Base-by-base conservation (phyloP, 2,888 invertebrate genomes). In the Adelphocoris suturalis region DNA sequence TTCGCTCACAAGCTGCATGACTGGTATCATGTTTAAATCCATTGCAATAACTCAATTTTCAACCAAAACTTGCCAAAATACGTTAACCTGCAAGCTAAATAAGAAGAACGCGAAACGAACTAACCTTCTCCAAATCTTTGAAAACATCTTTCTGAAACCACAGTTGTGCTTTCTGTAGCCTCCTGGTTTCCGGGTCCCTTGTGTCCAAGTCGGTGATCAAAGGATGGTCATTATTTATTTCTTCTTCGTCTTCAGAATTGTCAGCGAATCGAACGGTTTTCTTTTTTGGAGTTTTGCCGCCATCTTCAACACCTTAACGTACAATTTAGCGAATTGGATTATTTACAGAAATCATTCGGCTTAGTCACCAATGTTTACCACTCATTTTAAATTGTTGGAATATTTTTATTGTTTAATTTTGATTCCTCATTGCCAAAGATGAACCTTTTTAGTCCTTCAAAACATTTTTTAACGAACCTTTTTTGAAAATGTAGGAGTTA, bases 151-250 rank as follows among this genome's bases (percentile, higher is more conserved):
- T 96, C 92, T 97, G 96, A 93, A 97, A 97, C 97, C 98, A 98
- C 52, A 97, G 94, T 92, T 97, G 96, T 0, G 97, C 97, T 93
- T 97, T 97, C 92, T 96, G 96, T 19, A 96, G 94, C 23, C 96
- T 95, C 92, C 96, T 96, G 7, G 96, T 95, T 86, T 96, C 95
- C 91, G 96, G 96, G 91, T 96, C 96, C 4, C 96, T 95, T 90
- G 95, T 94, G 93, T 98, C 97, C 76, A 97, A 94, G 92, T 97
- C 97, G 12, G 96, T 97, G 48, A 98, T 94, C 0, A 98, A 93
- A 0, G 98, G 97, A 94, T 96, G 95, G 89, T 94, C 93, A 78
- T 93, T 92, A 46, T 92, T 92, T 90, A 94, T 90, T 52, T 91
- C 90, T 87, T 92, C 92, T n/a, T 92, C 92, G 14, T 87, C 88